Evolutionary conservation across 1,140 invertebrate species (phyloP), one percentile per base, ranked within the genome.

Genomic region (Heliothis virescens): DNA sequence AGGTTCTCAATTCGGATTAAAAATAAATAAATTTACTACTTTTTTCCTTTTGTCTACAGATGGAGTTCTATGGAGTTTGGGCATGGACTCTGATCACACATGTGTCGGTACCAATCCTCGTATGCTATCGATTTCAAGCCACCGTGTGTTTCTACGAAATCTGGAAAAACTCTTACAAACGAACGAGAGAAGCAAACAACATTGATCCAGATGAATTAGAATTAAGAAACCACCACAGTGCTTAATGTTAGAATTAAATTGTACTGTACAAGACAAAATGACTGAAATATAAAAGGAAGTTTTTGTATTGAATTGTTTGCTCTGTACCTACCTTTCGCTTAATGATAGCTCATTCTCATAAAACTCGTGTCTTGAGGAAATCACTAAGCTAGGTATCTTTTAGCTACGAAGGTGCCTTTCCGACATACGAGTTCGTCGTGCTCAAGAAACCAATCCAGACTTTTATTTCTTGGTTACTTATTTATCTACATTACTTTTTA

Each of bases 121-220:
- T 97, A 47, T 97, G 97, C 90, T 97, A 97, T 90, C 95, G 97
- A 71, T 97, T 97, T 92, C 97, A 98, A 91, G 97, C 97, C 0
- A 97, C 97, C 2, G 97, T 98, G 16, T 98, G 97, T 87, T 95
- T 98, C 7, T 97, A 97, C 83, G 97, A 98, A 92, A 97, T 98
- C 79, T 98, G 97, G 97, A 96, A 96, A 82, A 95, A 95, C 79
- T 95, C 95, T 12, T 96, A 96, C 84, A 96, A 96, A 81, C 89
- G 82, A 76, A 91, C 86, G 77, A 92, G 91, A 79, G 78, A 91
- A 60, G 47, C 57, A 0, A 80, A 77, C 18, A 79, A 85, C n/a
- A 62, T 79, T 34, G 78, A 83, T 41, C n/a, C 79, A 50, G 87
- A 92, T 71, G 90, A 92, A 74, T 82, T 93, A 78, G 92, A 94